These are phyloP conservation scores for Microcaecilia unicolor DNA, from an alignment of 2,797 vertebrate genomes.

Conservation along the genomic window DNA sequence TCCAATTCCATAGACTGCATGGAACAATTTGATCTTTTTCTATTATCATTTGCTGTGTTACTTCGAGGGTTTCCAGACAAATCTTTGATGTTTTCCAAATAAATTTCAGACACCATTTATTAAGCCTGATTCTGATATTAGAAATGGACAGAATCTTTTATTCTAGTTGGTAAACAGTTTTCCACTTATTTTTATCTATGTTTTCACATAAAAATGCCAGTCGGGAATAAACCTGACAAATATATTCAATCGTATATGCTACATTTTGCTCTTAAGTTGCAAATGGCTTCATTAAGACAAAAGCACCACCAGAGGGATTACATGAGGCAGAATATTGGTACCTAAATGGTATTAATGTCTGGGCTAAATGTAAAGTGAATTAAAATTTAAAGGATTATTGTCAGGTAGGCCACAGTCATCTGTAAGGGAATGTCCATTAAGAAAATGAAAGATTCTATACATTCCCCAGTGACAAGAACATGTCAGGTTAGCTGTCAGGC, in stretches of 20 bases:
- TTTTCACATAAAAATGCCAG: slow-evolving; percentile 84
- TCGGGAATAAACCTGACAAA: slow-evolving; percentile 90
- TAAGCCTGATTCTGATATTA: slow-evolving; percentile 52
- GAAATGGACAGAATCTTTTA: slow-evolving; percentile 58
- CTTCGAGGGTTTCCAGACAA: slow-evolving; percentile 22
- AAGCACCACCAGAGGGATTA: slow-evolving; percentile 87
- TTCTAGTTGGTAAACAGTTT: slow-evolving; percentile 54
- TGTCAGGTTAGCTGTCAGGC: slow-evolving; percentile 46
- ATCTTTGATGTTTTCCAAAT: slow-evolving; percentile 49
- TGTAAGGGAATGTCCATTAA: slow-evolving; percentile 86
- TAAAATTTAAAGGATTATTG: slow-evolving; percentile 96
- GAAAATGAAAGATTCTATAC: slow-evolving; percentile 72
- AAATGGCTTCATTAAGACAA: slow-evolving; percentile 99
- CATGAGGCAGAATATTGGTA: slow-evolving; percentile 80
- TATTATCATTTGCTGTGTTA: too few species aligned
- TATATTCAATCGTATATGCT: slow-evolving; percentile 81
- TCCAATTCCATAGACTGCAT: too few species aligned
- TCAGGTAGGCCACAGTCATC: slow-evolving; percentile 90
- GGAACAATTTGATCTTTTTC: too few species aligned
- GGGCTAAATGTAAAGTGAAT: slow-evolving; percentile 96
- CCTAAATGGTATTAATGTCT: slow-evolving; percentile 98
- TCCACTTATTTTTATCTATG: slow-evolving; percentile 64
- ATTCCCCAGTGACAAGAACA: slow-evolving; percentile 57
- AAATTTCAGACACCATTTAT: slow-evolving; percentile 53
- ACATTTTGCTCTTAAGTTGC: slow-evolving; percentile 82